Evolutionary conservation across 2,113 vertebrate species (phyloP).

Genomic region (Thunnus maccoyii): DNA sequence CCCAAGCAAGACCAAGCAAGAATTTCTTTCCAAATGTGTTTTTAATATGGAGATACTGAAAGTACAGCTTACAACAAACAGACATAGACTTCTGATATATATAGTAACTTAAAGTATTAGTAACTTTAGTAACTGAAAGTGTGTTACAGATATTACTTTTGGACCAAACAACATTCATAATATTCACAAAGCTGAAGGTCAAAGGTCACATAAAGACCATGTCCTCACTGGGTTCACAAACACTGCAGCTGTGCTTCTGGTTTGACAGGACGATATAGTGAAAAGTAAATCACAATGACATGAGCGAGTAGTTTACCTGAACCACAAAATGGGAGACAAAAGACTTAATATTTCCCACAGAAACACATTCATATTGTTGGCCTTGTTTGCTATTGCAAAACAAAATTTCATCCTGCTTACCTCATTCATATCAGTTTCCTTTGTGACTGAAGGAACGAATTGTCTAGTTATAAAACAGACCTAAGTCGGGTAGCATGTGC

Average conservation of each 20-base stretch:
- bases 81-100: constrained; percentile 69
- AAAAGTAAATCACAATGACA: constrained; percentile 68
- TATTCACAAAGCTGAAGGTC: constrained; percentile 68
- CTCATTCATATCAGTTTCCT: constrained; percentile 1
- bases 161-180: constrained; percentile 74
- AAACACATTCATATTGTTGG: constrained; percentile 44
- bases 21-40: constrained; percentile 41
- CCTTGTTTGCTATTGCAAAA: constrained; percentile 33
- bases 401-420: background rate
- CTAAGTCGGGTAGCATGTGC: constrained; percentile 19
- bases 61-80: constrained; percentile 79
- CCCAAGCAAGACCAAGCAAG: background rate
- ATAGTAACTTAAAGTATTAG: constrained; percentile 67
- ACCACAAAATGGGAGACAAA: constrained; percentile 47
- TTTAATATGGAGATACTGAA: constrained; percentile 79
- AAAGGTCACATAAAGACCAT: constrained; percentile 60
- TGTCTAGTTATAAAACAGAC: constrained; percentile 28
- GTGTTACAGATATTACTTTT: constrained; percentile 72
- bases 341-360: constrained; percentile 26
- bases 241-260: constrained; percentile 70
- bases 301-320: constrained; percentile 52
- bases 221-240: constrained; percentile 66
- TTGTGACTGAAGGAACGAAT: background rate
- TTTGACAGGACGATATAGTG: constrained; percentile 53
- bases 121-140: constrained; percentile 65